Percentiles rank a stretch among this genome's conserved stretches.
phyloP scores from a whole-genome alignment of 2,888 invertebrate species.

The Microchrysa polita region DNA sequence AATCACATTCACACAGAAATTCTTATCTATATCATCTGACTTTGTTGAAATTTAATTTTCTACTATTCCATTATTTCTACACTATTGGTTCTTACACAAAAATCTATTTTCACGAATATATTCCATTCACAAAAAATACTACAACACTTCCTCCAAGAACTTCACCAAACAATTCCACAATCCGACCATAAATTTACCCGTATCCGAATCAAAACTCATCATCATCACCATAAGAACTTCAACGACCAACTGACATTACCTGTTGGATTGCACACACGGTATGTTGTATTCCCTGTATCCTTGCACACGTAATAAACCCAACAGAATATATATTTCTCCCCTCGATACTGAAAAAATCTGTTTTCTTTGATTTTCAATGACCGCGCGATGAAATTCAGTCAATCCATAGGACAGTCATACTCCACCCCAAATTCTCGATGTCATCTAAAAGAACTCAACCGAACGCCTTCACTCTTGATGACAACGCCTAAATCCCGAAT shows the following conservation, averaged over 20 bases:
- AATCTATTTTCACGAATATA: no score
- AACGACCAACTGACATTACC: slow-evolving; percentile 49
- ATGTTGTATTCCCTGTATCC: slow-evolving; percentile 17
- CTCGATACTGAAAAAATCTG: neutral
- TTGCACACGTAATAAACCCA: slow-evolving; percentile 14
- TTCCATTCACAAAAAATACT: neutral
- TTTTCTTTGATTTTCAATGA: slow-evolving; percentile 30
- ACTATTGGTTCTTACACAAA: no score
- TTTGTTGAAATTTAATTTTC: no score
- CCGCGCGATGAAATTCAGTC: slow-evolving; percentile 29
- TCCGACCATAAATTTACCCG: neutral
- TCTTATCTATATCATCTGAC: no score
- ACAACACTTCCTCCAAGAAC: neutral
- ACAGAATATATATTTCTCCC: slow-evolving; percentile 33
- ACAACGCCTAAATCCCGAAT: slow-evolving; percentile 38
- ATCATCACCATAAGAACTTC: slow-evolving; percentile 9
- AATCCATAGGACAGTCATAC: neutral
- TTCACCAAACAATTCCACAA: neutral
- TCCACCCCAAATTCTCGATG: slow-evolving; percentile 4
- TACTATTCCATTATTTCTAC: no score
- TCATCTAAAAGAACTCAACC: neutral
- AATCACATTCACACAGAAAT: no score
- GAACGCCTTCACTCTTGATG: slow-evolving; percentile 32
- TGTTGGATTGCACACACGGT: slow-evolving; percentile 46
- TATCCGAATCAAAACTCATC: slow-evolving; percentile 5